Percentiles rank a stretch among this genome's conserved stretches.
Evolutionary conservation across 2,797 vertebrate species (phyloP).

Genomic region (Macrochelys suwanniensis): DNA sequence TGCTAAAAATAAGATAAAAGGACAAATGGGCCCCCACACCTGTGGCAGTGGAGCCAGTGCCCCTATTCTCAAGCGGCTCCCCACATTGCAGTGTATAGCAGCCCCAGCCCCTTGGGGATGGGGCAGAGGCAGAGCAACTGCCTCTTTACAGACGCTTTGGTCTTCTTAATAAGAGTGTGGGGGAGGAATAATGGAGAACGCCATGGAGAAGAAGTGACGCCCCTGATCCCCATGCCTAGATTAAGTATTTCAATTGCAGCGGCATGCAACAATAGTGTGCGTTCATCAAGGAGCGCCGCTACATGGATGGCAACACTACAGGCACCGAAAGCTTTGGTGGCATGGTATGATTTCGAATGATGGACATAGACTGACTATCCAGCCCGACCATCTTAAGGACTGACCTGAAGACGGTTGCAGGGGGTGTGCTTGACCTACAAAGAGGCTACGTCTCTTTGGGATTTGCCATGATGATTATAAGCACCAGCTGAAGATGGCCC

Average conservation of each 20-base stretch:
- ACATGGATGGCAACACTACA: too few relatives aligned
- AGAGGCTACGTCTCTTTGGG: background rate
- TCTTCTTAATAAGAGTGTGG: background rate
- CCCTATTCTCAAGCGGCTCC: background rate
- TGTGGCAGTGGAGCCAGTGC: background rate
- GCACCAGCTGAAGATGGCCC: background rate
- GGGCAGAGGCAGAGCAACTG: background rate
- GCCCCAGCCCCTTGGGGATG: accelerated
- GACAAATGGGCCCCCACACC: background rate
- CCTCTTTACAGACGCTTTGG: background rate
- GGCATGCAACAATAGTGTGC: background rate
- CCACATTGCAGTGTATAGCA: background rate
- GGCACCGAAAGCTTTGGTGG: too few relatives aligned
- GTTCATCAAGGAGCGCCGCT: too few relatives aligned
- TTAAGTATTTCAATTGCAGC: background rate
- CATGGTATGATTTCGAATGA: too few relatives aligned
- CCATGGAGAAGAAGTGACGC: background rate
- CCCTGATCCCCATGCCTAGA: background rate
- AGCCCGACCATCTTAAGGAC: background rate
- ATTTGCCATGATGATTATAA: background rate
- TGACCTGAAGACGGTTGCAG: background rate
- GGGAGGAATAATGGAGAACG: background rate
- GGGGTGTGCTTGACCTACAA: background rate
- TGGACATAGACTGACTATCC: background rate
- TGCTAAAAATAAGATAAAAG: background rate